phyloP scores from a whole-genome alignment of 2,113 vertebrate species.

The Cynocephalus volans region DNA sequence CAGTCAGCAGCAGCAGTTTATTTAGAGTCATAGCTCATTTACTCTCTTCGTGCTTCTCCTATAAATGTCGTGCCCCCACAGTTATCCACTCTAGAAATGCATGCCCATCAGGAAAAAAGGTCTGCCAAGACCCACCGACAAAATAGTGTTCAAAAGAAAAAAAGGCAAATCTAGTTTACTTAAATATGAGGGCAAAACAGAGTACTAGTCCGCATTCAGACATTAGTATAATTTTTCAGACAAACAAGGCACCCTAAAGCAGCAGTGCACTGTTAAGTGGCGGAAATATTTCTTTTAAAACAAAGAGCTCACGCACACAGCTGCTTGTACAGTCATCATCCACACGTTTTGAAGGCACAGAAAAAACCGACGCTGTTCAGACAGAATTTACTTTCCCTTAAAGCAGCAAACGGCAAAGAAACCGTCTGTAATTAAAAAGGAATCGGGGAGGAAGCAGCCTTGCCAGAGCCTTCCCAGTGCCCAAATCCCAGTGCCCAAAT shows the following conservation, averaged over 20 bases:
- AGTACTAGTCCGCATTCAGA: not conserved
- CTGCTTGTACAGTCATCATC: conserved; percentile 26
- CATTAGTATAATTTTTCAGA: not conserved
- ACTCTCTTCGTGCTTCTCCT: conserved; percentile 27
- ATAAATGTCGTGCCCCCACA: not conserved
- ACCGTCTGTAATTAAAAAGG: not conserved
- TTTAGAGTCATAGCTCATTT: conserved; percentile 49
- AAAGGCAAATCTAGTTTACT: not conserved
- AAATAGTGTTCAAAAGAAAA: not conserved
- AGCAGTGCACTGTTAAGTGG: not conserved
- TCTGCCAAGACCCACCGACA: not conserved
- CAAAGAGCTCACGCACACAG: conserved; percentile 57
- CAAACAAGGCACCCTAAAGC: not conserved
- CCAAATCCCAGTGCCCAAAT: not conserved
- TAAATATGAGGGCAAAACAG: not conserved
- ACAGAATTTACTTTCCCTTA: not conserved
- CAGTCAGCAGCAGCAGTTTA: conserved; percentile 24
- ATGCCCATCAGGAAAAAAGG: not conserved
- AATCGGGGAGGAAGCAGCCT: conserved; percentile 22
- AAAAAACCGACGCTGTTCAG: not conserved
- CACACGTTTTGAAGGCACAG: not conserved
- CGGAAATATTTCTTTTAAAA: conserved; percentile 65
- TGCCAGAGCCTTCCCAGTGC: not conserved
- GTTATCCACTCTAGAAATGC: conserved; percentile 25
- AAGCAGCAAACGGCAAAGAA: not conserved